Evolutionary conservation across 2,888 invertebrate genomes (phyloP).

Genomic region (Eulithis prunata): DNA sequence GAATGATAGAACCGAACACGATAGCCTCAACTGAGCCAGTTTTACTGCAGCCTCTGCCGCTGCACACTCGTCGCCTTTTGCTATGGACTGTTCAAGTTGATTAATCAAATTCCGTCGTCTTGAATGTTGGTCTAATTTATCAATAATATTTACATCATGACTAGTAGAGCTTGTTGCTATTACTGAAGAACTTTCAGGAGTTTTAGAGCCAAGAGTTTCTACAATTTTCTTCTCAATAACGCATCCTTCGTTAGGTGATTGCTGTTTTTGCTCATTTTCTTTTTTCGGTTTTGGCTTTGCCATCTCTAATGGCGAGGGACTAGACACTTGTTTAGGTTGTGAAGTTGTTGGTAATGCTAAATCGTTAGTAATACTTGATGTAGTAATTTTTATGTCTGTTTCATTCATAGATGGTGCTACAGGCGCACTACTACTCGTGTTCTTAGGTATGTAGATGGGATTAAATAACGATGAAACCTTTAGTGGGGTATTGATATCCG

Average conservation of each 20-base stretch:
- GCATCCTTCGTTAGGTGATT: constrained; percentile 28
- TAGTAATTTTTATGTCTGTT: constrained; percentile 18
- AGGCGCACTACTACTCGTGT: constrained; percentile 31
- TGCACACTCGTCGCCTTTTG: constrained; percentile 89
- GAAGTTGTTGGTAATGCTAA: constrained; percentile 10
- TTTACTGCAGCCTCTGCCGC: constrained; percentile 91
- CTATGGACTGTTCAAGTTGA: constrained; percentile 90
- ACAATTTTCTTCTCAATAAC: constrained; percentile 19
- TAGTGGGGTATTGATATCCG: constrained; percentile 56
- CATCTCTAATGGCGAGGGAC: constrained; percentile 5
- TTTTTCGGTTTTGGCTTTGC: constrained; percentile 18
- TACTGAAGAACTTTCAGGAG: constrained; percentile 5
- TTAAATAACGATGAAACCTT: constrained; percentile 73
- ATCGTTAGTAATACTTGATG: constrained; percentile 5
- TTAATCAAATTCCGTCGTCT: constrained; percentile 82
- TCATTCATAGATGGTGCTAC: constrained; percentile 11
- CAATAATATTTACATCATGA: constrained; percentile 14
- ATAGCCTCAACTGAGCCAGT: constrained; percentile 89
- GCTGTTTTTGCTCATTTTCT: constrained; percentile 23
- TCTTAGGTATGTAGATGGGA: constrained; percentile 57
- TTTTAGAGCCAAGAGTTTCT: constrained; percentile 9
- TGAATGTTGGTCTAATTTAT: constrained; percentile 56
- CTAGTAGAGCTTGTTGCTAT: constrained; percentile 12
- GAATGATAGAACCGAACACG: constrained; percentile 86
- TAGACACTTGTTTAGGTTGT: constrained; percentile 2